Base-by-base conservation (phyloP, 2,888 invertebrate genomes). In the Lucinisca nassula region DNA sequence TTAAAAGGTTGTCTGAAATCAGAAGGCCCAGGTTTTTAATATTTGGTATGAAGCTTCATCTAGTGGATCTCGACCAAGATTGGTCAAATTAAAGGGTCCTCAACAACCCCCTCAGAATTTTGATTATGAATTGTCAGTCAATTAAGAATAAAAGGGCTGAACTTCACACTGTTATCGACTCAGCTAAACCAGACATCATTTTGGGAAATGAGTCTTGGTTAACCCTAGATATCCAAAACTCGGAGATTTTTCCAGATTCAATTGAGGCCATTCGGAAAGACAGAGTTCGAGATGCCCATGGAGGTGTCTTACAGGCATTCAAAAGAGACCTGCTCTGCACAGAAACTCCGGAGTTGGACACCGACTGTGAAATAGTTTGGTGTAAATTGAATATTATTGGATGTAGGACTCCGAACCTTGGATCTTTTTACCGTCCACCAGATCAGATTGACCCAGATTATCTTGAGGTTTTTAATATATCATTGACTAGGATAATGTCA, bases 401-500 rank as follows among this genome's bases (percentile, higher is more conserved):
- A n/a, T n/a, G n/a, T 58, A 77, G 38, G 37, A 24, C 77, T 2
- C 32, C 37, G 21, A 58, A 77, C 24, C 35, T 77, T 12, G 55
- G 61, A 37, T 77, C 35, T 17, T 77, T 77, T 37, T 77, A 77
- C 30, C 55, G 77, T 21, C 51, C 55, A 76, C 76, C 55, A 1
- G 32, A 55, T 27, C 24, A 32, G 37, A 76, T 17, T 35, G n/a
- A 24, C 30, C 14, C 14, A 32, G 51, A 76, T 6, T 76, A 76
- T 35, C 55, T 76, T 55, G 55, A 76, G 17, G 51, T 27, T 14
- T 35, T 76, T 27, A 76, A 76, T 21, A 21, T 10, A 49, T 55
- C 76, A 3, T 35, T 77, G 12, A 0, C 4, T 30, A 30, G 77
- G 24, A 77, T 77, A 6, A 77, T 37, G 35, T 58, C 55, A 14